Evolutionary conservation across 1,140 invertebrate species (phyloP), one percentile per base, ranked within the genome.

Genomic region (Nasonia vitripennis): DNA sequence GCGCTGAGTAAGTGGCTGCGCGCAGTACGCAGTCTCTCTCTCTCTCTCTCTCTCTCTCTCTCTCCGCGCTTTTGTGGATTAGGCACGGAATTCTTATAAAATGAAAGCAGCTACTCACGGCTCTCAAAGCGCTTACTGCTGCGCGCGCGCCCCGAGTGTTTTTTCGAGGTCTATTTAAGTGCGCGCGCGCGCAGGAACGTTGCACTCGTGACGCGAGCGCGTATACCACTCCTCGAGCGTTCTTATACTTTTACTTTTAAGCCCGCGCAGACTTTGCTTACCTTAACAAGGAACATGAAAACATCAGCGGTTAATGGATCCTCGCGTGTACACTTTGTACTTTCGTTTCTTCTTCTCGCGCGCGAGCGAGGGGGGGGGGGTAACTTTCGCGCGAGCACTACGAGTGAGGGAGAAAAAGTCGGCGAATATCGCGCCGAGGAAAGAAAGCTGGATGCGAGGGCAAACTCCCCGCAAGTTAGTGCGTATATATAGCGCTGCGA

Each of bases 11-110:
- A 67, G 23, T 31, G 37, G 78, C 17, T 10, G 78, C 9, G 68
- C 68, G 4, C 34, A 37, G 34, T 37, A 37, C 27, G 27, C 34
- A 37, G 34, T 37, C 34, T 37, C 34, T 37, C 4, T 37, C 34
- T 37, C 34, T 37, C 34, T 37, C 34, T 73, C 45, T 37, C 34
- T 37, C 34, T 37, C 0, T 37, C 34, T 37, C 34, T 37, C 34
- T 37, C 34, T 73, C 45, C 48, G 27, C 78, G 37, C 68, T 81
- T 71, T 73, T 71, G 45, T 31, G 80, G 80, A 81, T 81, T 81
- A 81, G 80, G 27, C 80, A 73, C 80, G 80, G 80, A 73, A 81
- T 81, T 51, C 80, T 81, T 51, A 73, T 71, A 51, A 71, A 81
- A 81, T 71, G 48, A 51, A 81, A 37, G 78, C 23, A 17, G 3